phyloP scores from a whole-genome alignment of 2,797 vertebrate genomes.

The Atherinosoma microstoma region DNA sequence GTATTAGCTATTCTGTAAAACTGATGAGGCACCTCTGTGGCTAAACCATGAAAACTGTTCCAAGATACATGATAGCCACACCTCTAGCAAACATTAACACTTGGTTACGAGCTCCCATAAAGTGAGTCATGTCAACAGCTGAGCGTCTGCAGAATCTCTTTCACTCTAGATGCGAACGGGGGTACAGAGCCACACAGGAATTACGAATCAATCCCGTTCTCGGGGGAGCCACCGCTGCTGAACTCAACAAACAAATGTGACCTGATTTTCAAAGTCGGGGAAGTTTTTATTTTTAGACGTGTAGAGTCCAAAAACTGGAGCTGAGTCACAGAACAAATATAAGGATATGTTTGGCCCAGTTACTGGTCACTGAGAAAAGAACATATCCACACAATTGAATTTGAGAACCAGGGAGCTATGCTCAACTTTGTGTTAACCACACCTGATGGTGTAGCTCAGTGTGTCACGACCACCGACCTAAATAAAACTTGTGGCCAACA shows the following conservation, averaged over 20 bases:
- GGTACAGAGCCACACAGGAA: slow-evolving; percentile 26
- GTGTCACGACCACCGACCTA: slow-evolving; percentile 21
- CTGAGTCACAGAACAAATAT: slow-evolving; percentile 69
- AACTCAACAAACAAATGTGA: slow-evolving; percentile 75
- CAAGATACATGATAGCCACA: slow-evolving; percentile 76
- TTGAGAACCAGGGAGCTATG: background rate
- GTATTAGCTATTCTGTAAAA: slow-evolving; percentile 28
- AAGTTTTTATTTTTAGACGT: slow-evolving; percentile 74
- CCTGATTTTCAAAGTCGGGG: slow-evolving; percentile 74
- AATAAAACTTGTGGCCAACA: slow-evolving; percentile 35
- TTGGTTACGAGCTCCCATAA: slow-evolving; percentile 78
- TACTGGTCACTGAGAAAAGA: slow-evolving; percentile 47
- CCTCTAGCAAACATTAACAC: slow-evolving; percentile 82
- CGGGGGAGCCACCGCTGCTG: slow-evolving; percentile 55
- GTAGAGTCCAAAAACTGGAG: slow-evolving; percentile 54
- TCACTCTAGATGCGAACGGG: slow-evolving; percentile 18
- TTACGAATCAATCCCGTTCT: slow-evolving; percentile 61
- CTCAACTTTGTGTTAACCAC: slow-evolving; percentile 9
- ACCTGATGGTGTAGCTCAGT: background rate
- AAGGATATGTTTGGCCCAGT: slow-evolving; percentile 36
- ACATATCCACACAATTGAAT: slow-evolving; percentile 2
- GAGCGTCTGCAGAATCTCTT: slow-evolving; percentile 68
- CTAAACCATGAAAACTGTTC: slow-evolving; percentile 58
- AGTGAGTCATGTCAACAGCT: slow-evolving; percentile 82
- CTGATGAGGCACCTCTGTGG: slow-evolving; percentile 41